Percentiles rank a stretch among this genome's conserved stretches.
Conservation (phyloP, 1,140 invertebrate genomes). For the Octopus bimaculoides region DNA sequence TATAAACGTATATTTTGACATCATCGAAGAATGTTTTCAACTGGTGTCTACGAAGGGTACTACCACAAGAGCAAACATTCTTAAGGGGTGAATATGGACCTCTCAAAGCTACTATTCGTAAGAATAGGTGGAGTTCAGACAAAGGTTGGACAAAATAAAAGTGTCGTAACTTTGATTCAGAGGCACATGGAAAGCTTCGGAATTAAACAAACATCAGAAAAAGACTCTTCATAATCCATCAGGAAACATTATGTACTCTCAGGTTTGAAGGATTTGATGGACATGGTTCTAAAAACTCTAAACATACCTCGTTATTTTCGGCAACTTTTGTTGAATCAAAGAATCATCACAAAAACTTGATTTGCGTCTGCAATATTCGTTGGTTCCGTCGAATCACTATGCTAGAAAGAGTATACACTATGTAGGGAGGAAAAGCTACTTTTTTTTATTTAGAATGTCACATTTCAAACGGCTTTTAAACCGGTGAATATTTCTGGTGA, state of each 20-base stretch:
- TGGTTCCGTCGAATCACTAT: neutral
- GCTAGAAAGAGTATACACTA: conserved; percentile 1
- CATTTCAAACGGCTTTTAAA: conserved; percentile 7
- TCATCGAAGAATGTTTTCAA: neutral
- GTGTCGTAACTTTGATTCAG: neutral
- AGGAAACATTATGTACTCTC: conserved; percentile 4
- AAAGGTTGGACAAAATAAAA: conserved; percentile 5
- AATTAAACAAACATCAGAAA: conserved; percentile 7
- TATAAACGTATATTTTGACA: neutral
- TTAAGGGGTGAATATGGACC: conserved; percentile 1
- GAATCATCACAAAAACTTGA: neutral
- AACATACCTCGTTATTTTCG: neutral
- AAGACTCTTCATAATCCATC: neutral
- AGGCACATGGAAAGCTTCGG: conserved; percentile 6
- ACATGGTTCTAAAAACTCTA: neutral
- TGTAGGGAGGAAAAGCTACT: neutral
- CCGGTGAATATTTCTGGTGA: conserved; percentile 2
- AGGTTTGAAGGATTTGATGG: conserved; percentile 4
- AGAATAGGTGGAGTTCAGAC: neutral
- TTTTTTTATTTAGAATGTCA: neutral
- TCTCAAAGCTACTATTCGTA: neutral
- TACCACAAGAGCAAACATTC: conserved; percentile 7
- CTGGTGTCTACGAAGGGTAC: conserved; percentile 3
- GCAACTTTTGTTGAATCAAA: conserved; percentile 4
- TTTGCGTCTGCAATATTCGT: conserved; percentile 3